Evolutionary conservation across 2,888 invertebrate genomes (phyloP), one percentile per base, ranked within the genome.

Genomic region (Neoitamus cyanurus): DNA sequence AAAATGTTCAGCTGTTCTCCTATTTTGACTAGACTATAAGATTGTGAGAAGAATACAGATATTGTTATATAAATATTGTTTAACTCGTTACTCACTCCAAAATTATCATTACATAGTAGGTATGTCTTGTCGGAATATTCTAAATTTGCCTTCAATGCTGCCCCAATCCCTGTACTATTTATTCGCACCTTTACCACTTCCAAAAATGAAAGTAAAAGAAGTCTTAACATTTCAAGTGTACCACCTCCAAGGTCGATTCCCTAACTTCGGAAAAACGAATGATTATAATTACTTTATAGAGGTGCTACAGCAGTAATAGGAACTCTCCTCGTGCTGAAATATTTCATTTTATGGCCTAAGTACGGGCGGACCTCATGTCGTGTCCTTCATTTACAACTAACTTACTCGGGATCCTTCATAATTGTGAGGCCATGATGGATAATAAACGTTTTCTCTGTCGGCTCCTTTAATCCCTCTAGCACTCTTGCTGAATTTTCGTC

Each of bases 351-450:
- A 70, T 6, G 13, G 13, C 15, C 30, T 3, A 28, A 70, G 70
- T 70, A 78, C 78, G 46, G 46, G 25, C 48, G 30, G 78, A 78
- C 78, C 42, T 78, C 78, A 78, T 46, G 78, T 28, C 78, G 78
- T 15, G 78, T 46, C 78, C 78, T 78, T 78, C 78, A 15, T 42
- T 78, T 46, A 15, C 46, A 13, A 46, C 42, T 31, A 78, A 46
- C 78, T 15, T 13, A 77, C 3, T n/a, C 48, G 25, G 30, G 58
- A 31, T 70, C 70, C 31, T 28, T 31, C 25, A 30, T 70, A 70
- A 70, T 70, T 70, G 70, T n/a, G n/a, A 70, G 70, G 6, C 70
- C 30, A 70, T 70, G 31, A 70, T 70, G 70, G 30, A 70, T 70
- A n/a, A 70, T 70, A 70, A 31, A 70, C 31, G 30, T 28, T 31